These are phyloP conservation scores for Melozone crissalis DNA, from an alignment of 2,113 vertebrate species.

Conservation along the genomic window DNA sequence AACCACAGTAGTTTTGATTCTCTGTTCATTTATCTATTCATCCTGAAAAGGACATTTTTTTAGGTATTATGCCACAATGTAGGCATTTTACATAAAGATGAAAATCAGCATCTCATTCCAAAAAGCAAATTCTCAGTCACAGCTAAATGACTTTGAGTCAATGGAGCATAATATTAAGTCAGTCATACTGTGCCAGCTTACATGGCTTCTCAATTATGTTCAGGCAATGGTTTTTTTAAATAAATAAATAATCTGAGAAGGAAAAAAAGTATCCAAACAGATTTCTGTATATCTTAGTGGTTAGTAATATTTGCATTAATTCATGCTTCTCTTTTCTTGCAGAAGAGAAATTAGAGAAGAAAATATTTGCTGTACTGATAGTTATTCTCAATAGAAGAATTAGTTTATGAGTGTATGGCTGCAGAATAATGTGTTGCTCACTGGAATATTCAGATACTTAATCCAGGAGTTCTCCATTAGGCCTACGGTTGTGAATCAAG, in stretches of 20 bases:
- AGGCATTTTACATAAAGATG: background rate
- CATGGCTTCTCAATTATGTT: background rate
- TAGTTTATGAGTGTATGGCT: background rate
- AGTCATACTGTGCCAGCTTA: background rate
- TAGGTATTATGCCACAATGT: background rate
- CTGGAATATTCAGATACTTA: background rate
- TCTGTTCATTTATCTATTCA: background rate
- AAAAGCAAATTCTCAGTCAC: slow-evolving; percentile 9
- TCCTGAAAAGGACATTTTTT: background rate
- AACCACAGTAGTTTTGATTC: background rate
- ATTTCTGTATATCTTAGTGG: background rate
- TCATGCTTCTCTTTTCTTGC: background rate
- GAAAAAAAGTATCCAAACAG: background rate
- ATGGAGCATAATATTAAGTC: background rate
- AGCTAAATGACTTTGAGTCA: background rate
- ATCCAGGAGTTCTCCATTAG: background rate
- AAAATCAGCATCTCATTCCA: background rate
- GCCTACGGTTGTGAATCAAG: background rate
- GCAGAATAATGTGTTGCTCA: background rate
- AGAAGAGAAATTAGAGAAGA: background rate
- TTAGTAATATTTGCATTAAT: background rate
- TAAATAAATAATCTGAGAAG: background rate
- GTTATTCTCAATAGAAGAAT: background rate
- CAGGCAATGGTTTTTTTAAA: background rate
- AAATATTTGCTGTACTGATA: background rate